phyloP scores from a whole-genome alignment of 2,797 vertebrate species.

The Crenichthys baileyi region DNA sequence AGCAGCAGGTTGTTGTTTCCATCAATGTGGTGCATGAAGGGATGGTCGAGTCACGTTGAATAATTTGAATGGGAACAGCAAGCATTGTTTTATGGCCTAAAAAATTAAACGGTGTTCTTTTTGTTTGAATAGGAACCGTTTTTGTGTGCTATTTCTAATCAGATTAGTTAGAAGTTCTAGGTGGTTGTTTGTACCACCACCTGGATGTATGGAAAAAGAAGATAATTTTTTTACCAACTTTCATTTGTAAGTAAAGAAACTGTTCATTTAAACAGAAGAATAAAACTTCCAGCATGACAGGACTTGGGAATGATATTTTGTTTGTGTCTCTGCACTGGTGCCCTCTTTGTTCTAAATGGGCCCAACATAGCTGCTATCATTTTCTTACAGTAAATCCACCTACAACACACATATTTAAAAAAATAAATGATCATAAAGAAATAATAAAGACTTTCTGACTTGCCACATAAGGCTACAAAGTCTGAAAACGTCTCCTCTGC shows the following conservation, averaged over 20 bases:
- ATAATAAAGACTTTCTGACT: not conserved
- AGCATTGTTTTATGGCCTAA: not conserved
- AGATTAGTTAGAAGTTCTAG: not conserved
- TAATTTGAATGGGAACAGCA: not conserved
- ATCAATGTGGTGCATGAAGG: conserved; percentile 7
- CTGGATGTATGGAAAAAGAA: not conserved
- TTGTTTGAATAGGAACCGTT: not conserved
- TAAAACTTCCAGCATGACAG: too few relatives aligned
- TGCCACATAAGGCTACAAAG: not conserved
- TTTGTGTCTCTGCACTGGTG: too few relatives aligned
- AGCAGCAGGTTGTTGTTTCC: not conserved
- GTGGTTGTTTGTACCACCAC: not conserved
- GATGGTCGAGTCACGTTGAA: not conserved
- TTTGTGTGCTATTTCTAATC: conserved; percentile 8
- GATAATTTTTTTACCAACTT: not conserved
- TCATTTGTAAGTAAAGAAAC: not conserved
- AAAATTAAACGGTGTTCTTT: not conserved
- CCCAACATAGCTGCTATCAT: not conserved
- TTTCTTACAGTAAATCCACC: not conserved
- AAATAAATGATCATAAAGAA: too few relatives aligned
- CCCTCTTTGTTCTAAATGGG: not conserved
- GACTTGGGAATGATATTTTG: too few relatives aligned
- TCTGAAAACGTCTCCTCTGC: not conserved
- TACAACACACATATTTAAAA: not conserved
- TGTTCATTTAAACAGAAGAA: not conserved